phyloP scores from a whole-genome alignment of 2,888 invertebrate genomes.

The Drosophila testacea region DNA sequence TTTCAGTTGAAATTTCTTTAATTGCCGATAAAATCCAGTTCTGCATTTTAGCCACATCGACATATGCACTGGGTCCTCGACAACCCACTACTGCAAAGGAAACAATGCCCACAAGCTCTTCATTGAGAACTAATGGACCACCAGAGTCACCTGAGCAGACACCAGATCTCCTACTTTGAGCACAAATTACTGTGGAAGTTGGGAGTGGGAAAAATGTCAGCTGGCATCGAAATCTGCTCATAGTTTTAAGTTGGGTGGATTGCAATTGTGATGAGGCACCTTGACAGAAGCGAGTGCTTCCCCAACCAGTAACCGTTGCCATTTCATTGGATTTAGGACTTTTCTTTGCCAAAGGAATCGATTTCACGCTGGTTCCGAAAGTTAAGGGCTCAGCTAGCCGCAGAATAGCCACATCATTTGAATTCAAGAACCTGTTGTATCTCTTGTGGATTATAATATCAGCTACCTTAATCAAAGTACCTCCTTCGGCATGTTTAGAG shows the following conservation, averaged over 20 bases:
- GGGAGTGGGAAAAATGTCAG: conserved; percentile 66
- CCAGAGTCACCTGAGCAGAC: conserved; percentile 67
- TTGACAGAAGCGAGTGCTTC: not conserved
- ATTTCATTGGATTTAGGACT: conserved; percentile 41
- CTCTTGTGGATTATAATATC: conserved; percentile 83
- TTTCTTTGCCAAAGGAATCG: conserved; percentile 83
- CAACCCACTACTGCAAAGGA: conserved; percentile 51
- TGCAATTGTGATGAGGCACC: conserved; percentile 72
- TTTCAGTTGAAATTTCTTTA: not conserved
- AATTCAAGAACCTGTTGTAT: conserved; percentile 65
- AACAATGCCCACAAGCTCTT: conserved; percentile 54
- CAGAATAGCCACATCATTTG: conserved; percentile 86
- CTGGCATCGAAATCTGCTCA: conserved; percentile 76
- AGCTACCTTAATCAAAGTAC: conserved; percentile 41
- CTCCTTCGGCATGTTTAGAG: conserved; percentile 76
- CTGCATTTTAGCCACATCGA: conserved; percentile 45
- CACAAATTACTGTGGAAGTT: conserved; percentile 12
- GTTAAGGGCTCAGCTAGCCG: conserved; percentile 85
- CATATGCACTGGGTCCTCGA: conserved; percentile 45
- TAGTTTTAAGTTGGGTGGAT: conserved; percentile 82
- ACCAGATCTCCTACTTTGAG: not conserved
- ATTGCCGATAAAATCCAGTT: conserved; percentile 42
- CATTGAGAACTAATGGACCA: conserved; percentile 55
- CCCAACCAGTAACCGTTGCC: conserved; percentile 64
- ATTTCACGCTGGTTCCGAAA: conserved; percentile 79